These are phyloP conservation scores for Agrilus mali DNA, from an alignment of 2,888 invertebrate species.

Conservation along the genomic window DNA sequence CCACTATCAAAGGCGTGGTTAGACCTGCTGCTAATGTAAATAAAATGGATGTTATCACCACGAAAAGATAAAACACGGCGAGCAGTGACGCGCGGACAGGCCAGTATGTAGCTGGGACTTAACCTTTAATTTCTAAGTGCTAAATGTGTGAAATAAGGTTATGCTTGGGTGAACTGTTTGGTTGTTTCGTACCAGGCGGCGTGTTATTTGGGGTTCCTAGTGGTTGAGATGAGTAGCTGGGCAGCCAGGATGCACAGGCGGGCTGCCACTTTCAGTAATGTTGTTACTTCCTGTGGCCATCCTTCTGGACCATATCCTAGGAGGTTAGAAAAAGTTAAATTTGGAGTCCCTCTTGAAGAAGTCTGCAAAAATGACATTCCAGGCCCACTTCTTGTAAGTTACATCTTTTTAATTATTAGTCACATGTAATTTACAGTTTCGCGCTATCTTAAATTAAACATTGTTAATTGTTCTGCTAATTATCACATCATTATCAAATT, in stretches of 20 bases:
- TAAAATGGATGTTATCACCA: constrained; percentile 10
- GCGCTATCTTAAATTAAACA: too few relatives aligned
- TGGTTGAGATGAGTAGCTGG: constrained; percentile 71
- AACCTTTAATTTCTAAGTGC: constrained; percentile 6
- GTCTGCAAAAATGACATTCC: constrained; percentile 94
- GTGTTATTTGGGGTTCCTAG: constrained; percentile 8
- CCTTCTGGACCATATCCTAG: constrained; percentile 72
- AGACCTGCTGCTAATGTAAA: constrained; percentile 15
- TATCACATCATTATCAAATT: too few relatives aligned
- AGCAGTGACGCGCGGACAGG: constrained; percentile 2
- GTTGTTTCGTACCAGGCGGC: constrained; percentile 12
- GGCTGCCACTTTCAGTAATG: constrained; percentile 81
- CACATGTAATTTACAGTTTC: too few relatives aligned
- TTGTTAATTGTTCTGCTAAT: too few relatives aligned
- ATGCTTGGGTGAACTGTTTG: constrained; percentile 24
- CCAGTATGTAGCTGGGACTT: constrained; percentile 7
- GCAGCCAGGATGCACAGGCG: constrained; percentile 84
- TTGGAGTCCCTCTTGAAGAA: constrained; percentile 82
- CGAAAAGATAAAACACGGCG: constrained; percentile 13
- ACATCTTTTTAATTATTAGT: not conserved
- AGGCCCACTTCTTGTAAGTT: constrained; percentile 74
- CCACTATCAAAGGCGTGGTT: constrained; percentile 20
- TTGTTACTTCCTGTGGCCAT: constrained; percentile 84
- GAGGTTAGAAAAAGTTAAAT: constrained; percentile 85
- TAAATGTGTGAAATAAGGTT: constrained; percentile 21